Percentiles rank a stretch among this genome's conserved stretches.
These are phyloP conservation scores for Metallyticus violacea DNA, from an alignment of 2,888 invertebrate genomes.

Conservation along the genomic window DNA sequence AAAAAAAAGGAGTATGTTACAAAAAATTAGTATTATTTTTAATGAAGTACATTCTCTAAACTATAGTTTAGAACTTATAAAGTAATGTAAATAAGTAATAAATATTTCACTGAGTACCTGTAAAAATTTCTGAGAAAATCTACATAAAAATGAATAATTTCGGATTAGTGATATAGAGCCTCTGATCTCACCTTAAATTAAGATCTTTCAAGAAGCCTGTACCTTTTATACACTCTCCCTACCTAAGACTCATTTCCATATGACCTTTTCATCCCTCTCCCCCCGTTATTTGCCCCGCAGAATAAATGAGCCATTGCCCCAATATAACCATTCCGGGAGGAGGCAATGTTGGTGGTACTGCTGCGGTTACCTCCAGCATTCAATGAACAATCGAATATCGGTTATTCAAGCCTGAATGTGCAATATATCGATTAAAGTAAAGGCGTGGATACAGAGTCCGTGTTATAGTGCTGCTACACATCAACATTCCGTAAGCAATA, in stretches of 20 bases:
- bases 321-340: not conserved
- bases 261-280: not conserved
- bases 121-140: too few species aligned
- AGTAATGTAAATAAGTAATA: too few species aligned
- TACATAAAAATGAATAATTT: too few species aligned
- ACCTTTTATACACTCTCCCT: not conserved
- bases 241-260: not conserved
- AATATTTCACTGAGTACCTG: too few species aligned
- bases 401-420: not conserved
- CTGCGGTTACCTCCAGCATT: not conserved
- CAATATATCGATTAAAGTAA: not conserved
- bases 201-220: not conserved
- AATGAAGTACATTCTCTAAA: too few species aligned
- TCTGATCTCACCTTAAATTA: too few species aligned
- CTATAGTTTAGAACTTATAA: too few species aligned
- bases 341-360: not conserved
- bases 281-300: not conserved
- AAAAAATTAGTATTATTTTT: too few species aligned
- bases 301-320: not conserved
- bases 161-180: too few species aligned
- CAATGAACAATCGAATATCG: not conserved
- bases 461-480: not conserved
- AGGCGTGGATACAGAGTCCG: not conserved
- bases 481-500: not conserved
- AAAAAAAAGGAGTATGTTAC: too few species aligned